Evolutionary conservation across 2,113 vertebrate genomes (phyloP), one percentile per base, ranked within the genome.

Genomic region (Petromus typicus): DNA sequence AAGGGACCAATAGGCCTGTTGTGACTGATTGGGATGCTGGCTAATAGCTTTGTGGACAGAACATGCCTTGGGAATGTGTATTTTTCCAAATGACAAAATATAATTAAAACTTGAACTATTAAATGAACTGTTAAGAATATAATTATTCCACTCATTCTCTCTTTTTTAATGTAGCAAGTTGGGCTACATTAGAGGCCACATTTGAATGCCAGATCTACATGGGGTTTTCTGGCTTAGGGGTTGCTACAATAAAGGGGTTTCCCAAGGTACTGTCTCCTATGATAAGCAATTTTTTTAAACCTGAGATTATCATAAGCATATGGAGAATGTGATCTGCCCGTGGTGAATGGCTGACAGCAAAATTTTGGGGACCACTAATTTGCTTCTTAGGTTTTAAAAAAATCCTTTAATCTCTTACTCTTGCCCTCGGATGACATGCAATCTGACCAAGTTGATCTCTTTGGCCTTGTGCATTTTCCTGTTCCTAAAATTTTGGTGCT

Each of bases 11-110:
- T 83, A 89, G 80, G 90, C 90, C 96, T 0, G 0, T 82, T 95
- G 79, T 93, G 97, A 97, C 94, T 92, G 97, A 97, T 94, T 90
- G 18, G 90, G 90, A 97, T 95, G 92, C 95, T 93, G n/a, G 76
- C 92, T 96, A 95, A 95, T 82, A 95, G 82, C 88, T 93, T 22
- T 71, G 90, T 27, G 27, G n/a, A 87, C 95, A 97, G 94, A 98
- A 87, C 57, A 73, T 95, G 98, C 93, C 94, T 97, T 95, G 91
- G 96, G 94, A 98, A 96, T 97, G 85, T 18, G 61, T 97, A 96
- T 97, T 84, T 93, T 93, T 98, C 97, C 94, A 97, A 96, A 98
- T 98, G 96, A 97, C 83, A 98, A 98, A 98, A 97, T 95, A 93
- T 76, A 98, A 98, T 98, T 98, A 96, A 97, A 98, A 96, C 81